Base-by-base conservation (phyloP, 2,113 vertebrate species). In the Mionectes macconnelli region DNA sequence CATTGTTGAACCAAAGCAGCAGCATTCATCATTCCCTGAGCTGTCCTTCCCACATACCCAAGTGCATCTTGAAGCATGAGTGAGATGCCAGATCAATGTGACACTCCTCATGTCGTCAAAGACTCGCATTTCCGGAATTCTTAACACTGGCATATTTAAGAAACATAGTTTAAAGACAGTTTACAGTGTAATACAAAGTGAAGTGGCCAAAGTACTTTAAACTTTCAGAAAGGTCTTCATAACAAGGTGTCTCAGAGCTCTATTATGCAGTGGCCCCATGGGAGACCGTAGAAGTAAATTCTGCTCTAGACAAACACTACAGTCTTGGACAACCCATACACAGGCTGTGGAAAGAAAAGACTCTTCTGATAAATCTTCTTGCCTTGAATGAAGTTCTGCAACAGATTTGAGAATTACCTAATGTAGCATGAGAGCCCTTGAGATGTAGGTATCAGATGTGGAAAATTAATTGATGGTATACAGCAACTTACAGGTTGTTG, bases 231-330 rank as follows among this genome's bases (percentile, higher is more conserved):
- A 35, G 6, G 6, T 49, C 42, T 50, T 85, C 25, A 30, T 39
- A 70, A 57, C 27, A 24, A 84, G 35, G 24, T 89, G 33, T 69
- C 56, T 92, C 39, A 24, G 52, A 39, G 39, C 37, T 59, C 33
- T 53, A 2, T 50, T 55, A 35, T 0, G 0, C 47, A 35, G 56
- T 25, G 45, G 45, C 57, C 10, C 30, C 2, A 0, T 45, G 49
- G 60, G 33, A 89, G 57, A 64, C 47, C 57, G 23, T 2, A 9
- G 39, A 44, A 27, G 52, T 30, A 82, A 44, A 8, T 2, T 30
- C 49, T 77, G 62, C 90, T 89, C 20, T 30, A 70, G 57, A 37
- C 10, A 44, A 95, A 67, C 2, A 6, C 35, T 52, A 1, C 18
- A 10, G 22, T 68, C 40, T n/a, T 40, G n/a, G 33, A 27, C 64